Conservation (phyloP, 2,797 vertebrate species). For the Oreochromis mossambicus region DNA sequence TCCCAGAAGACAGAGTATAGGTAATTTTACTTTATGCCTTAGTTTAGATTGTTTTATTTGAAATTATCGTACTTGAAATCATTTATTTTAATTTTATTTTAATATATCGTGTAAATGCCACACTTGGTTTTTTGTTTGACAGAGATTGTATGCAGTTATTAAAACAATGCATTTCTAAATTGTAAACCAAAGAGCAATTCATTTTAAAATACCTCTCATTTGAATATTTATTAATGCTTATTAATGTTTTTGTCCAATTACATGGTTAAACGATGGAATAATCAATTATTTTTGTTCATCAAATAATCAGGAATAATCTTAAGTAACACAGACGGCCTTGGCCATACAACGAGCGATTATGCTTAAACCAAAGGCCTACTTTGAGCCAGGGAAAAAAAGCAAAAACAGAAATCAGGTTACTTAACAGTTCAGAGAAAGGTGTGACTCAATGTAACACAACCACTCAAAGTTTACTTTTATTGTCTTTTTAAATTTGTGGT, state of each 20-base stretch:
- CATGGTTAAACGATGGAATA: background rate
- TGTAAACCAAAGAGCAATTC: background rate
- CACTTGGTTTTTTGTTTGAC: accelerated
- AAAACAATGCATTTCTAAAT: background rate
- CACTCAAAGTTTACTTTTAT: background rate
- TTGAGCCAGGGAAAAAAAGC: background rate
- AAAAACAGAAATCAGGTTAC: background rate
- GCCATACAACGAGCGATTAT: background rate
- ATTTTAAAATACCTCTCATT: background rate
- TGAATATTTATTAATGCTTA: background rate
- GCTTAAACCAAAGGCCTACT: background rate
- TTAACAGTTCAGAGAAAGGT: background rate
- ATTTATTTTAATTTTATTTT: background rate
- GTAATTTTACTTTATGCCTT: background rate
- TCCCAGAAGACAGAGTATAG: background rate
- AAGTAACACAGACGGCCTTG: background rate
- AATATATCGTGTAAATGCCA: background rate
- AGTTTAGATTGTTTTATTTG: background rate
- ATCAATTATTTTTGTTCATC: background rate
- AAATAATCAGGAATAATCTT: background rate
- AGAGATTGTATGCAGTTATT: background rate
- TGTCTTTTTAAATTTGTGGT: background rate
- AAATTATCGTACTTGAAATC: background rate
- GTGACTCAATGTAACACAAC: background rate
- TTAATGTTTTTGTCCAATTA: background rate